Evolutionary conservation across 1,140 invertebrate species (phyloP).

Genomic region (Globodera rostochiensis): DNA sequence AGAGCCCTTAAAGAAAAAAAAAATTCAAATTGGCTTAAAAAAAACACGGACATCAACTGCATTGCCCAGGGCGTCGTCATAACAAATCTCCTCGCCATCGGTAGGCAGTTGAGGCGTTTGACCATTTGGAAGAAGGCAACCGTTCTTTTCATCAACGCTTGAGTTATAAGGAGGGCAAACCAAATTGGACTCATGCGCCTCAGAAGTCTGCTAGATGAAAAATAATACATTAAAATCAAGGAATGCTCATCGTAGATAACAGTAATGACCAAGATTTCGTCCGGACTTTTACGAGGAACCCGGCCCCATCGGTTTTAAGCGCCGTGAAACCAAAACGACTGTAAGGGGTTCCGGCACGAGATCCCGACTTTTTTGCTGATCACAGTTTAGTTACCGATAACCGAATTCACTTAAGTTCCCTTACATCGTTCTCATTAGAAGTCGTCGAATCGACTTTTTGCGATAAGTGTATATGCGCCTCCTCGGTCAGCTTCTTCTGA

Average conservation of each 20-base stretch:
- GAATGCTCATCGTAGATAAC: no score
- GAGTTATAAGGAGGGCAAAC: neutral
- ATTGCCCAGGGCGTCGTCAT: conserved; percentile 23
- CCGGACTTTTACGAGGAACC: no score
- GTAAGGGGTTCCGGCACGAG: no score
- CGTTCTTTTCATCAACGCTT: neutral
- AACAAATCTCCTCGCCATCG: conserved; percentile 12
- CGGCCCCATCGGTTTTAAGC: no score
- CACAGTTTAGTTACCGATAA: no score
- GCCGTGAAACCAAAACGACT: no score
- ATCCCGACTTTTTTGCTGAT: no score
- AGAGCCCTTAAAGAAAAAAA: neutral
- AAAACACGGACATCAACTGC: conserved; percentile 9
- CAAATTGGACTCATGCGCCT: neutral
- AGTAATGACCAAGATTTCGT: no score
- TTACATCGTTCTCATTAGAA: conserved; percentile 5
- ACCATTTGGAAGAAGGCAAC: neutral
- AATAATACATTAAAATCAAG: no score
- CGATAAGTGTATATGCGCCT: conserved; percentile 17
- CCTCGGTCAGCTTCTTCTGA: conserved; percentile 18
- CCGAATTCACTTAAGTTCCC: no score
- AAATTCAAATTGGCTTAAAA: neutral
- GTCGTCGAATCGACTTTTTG: neutral
- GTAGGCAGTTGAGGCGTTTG: neutral
- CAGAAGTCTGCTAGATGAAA: no score